A percentile compares a stretch with the other conserved stretches of the same genome.
Conservation (phyloP, 2,888 invertebrate species). For the Rhagophthalmus giganteus region DNA sequence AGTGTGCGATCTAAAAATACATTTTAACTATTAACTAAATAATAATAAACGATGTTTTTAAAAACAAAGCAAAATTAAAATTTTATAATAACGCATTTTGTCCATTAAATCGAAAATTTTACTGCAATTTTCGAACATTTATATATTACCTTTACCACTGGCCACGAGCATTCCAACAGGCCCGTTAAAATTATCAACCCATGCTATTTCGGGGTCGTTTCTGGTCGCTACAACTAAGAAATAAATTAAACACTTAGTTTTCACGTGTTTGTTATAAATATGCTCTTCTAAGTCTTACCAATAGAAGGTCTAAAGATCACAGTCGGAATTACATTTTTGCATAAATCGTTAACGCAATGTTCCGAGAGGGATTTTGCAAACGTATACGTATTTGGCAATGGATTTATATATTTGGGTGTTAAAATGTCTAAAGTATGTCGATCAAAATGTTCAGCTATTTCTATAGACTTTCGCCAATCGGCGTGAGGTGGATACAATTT, state of each 20-base stretch:
- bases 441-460: slow-evolving; percentile 66
- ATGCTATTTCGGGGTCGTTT: slow-evolving; percentile 67
- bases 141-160: slow-evolving; percentile 75
- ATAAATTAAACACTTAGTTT: too few species aligned
- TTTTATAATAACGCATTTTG: too few species aligned
- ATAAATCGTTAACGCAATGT: slow-evolving; percentile 68
- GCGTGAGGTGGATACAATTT: slow-evolving; percentile 70
- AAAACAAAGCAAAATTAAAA: too few species aligned
- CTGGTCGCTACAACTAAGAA: slow-evolving; percentile 66
- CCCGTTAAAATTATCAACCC: slow-evolving; percentile 93
- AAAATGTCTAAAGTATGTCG: slow-evolving; percentile 60
- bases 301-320: slow-evolving; percentile 87
- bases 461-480: slow-evolving; percentile 70
- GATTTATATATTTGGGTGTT: slow-evolving; percentile 63
- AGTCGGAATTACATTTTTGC: slow-evolving; percentile 65
- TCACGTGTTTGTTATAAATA: too few species aligned
- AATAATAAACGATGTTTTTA: too few species aligned
- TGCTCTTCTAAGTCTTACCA: too few species aligned
- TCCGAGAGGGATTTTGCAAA: slow-evolving; percentile 89
- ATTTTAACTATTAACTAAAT: too few species aligned
- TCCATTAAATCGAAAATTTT: too few species aligned
- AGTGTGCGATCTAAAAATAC: too few species aligned
- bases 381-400: slow-evolving; percentile 87
- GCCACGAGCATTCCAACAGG: slow-evolving; percentile 76
- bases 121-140: too few species aligned